Base-by-base conservation (phyloP, 2,888 invertebrate species). In the Shargacucullia verbasci region DNA sequence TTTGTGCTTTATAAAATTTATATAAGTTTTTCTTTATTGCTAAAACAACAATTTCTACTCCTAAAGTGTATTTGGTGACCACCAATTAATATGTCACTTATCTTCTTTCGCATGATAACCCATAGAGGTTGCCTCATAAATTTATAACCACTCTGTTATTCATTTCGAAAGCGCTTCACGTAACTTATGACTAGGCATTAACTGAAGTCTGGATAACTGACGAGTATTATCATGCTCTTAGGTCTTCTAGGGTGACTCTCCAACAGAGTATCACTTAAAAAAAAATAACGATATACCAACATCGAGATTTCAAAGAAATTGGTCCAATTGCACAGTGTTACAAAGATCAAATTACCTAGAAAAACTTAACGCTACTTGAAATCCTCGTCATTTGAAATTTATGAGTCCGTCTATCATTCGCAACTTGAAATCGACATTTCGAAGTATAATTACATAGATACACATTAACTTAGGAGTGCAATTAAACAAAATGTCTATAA, bases 401-500 rank as follows among this genome's bases (percentile, higher is more conserved):
- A 44, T 39, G 13, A 66, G 41, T 53, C 25, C 45, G 55, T 60
- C 44, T 43, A 59, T 63, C 54, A 67, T 50, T 62, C 10, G 64
- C 58, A 59, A 70, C 54, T 38, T 55, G 5, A 59, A 73, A 59
- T 73, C 56, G 49, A 55, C 62, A 76, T 75, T 61, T 67, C 48
- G 33, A 76, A 34, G 59, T 53, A 54, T 73, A 76, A 76, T 76
- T 76, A 65, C 52, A 35, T 31, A 54, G 41, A 58, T 43, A 60
- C 47, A 55, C 46, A 27, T 56, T 47, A 61, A 63, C 47, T 63
- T 59, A 56, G 47, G 14, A 61, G 52, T 46, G 55, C 44, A 67
- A 64, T 68, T 70, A 63, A 53, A 60, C 39, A 61, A 73, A 67
- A 70, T 73, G 64, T 65, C 46, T 48, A 65, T 71, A 70, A 73